A percentile compares a stretch with the other conserved stretches of the same genome.
phyloP scores from a whole-genome alignment of 2,113 vertebrate species.

The Sturnira hondurensis region DNA sequence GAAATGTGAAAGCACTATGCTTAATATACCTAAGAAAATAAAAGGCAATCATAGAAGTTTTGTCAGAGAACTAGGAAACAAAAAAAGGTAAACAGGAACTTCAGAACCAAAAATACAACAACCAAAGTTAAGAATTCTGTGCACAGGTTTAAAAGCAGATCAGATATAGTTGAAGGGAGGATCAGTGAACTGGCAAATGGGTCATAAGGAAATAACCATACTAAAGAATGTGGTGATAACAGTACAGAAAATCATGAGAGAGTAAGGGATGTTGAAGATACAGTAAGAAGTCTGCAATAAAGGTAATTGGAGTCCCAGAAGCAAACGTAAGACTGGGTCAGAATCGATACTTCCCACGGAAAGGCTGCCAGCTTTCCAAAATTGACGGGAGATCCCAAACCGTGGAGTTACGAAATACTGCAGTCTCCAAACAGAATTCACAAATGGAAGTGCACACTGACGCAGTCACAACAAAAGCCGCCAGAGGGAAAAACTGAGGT shows the following conservation, averaged over 20 bases:
- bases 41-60: background rate
- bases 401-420: background rate
- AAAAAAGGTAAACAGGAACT: background rate
- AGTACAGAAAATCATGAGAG: background rate
- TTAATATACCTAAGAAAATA: background rate
- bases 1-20: background rate
- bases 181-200: background rate
- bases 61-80: slow-evolving; percentile 1
- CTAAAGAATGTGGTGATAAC: background rate
- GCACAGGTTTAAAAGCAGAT: background rate
- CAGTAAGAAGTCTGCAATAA: background rate
- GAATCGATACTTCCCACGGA: slow-evolving; percentile 33
- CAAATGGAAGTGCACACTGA: background rate
- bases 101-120: slow-evolving; percentile 7
- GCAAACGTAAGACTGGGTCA: background rate
- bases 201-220: slow-evolving; percentile 31
- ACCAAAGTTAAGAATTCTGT: background rate
- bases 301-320: background rate
- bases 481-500: background rate
- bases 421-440: background rate
- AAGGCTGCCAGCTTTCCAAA: slow-evolving; percentile 17
- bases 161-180: slow-evolving; percentile 1
- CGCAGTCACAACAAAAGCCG: slow-evolving; percentile 7
- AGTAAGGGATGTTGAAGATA: background rate
- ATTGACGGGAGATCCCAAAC: background rate